Conservation (phyloP, 30 jellyfish, hydroid and myxozoan species). For the Chironex yamaguchii region DNA sequence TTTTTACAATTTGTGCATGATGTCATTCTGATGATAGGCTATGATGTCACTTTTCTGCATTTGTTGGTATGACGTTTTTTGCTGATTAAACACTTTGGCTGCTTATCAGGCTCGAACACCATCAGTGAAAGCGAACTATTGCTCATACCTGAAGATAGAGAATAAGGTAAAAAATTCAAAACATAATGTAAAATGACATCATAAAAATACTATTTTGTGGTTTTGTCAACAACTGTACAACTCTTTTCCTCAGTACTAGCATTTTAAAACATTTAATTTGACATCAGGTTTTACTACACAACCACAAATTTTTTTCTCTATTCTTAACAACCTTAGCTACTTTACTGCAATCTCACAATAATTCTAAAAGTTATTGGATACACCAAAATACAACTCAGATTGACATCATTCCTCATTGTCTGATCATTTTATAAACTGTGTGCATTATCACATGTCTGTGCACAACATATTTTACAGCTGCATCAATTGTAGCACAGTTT, state of each 20-base stretch:
- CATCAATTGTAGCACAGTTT: constrained; percentile 29
- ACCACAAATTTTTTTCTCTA: constrained; percentile 13
- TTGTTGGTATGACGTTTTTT: no score
- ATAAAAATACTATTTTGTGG: constrained; percentile 15
- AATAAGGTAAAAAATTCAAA: no score
- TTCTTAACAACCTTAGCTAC: constrained; percentile 3
- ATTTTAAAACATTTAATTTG: constrained; percentile 5
- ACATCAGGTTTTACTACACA: constrained; percentile 16
- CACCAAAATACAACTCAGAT: constrained; percentile 19
- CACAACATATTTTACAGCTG: constrained; percentile 28
- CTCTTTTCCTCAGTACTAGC: constrained; percentile 39
- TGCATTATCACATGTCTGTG: constrained; percentile 19
- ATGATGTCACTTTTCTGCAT: no score
- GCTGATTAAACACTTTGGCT: no score
- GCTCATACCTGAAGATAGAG: no score
- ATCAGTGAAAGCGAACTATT: no score
- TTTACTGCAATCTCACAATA: constrained; percentile 4
- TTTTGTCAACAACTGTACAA: constrained; percentile 20
- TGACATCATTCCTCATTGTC: constrained; percentile 21
- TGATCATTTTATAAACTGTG: constrained; percentile 19
- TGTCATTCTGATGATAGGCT: no score
- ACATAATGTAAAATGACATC: no score
- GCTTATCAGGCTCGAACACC: no score
- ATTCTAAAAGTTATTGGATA: constrained; percentile 12
- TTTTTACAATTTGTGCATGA: no score